Conservation (phyloP, 2,888 invertebrate species). For the Coecobrya sp. region DNA sequence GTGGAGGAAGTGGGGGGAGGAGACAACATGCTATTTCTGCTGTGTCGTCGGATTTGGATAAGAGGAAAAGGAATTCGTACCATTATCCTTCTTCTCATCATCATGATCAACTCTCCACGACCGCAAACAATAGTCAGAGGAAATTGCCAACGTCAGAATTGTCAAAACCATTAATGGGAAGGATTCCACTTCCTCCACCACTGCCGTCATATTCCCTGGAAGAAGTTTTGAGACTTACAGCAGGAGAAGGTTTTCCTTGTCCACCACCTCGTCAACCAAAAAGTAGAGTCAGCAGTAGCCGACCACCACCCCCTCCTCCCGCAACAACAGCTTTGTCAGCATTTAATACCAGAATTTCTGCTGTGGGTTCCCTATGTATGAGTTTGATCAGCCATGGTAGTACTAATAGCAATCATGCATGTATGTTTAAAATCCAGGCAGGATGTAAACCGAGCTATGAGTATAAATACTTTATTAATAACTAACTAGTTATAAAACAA, state of each 20-base stretch:
- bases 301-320: conserved; percentile 43
- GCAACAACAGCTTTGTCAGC: conserved; percentile 7
- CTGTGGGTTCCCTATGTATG: conserved; percentile 74
- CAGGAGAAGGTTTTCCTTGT: conserved; percentile 66
- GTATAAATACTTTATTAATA: too few species aligned
- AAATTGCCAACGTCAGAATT: conserved; percentile 46
- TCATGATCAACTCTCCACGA: not conserved
- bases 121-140: conserved; percentile 40
- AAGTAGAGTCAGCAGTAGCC: conserved; percentile 40
- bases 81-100: conserved; percentile 11
- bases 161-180: conserved; percentile 27
- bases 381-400: conserved; percentile 59
- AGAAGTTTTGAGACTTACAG: conserved; percentile 6
- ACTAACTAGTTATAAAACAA: too few species aligned
- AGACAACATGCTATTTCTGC: not conserved
- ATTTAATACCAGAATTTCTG: conserved; percentile 53
- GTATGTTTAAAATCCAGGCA: conserved; percentile 68
- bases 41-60: not conserved
- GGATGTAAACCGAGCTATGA: too few species aligned
- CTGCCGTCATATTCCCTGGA: conserved; percentile 78
- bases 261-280: conserved; percentile 46
- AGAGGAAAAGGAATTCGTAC: conserved; percentile 63
- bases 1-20: not conserved
- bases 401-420: conserved; percentile 52
- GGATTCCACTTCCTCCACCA: conserved; percentile 76